These are phyloP conservation scores for Dasypolia templi DNA, from an alignment of 2,888 invertebrate genomes.

Conservation along the genomic window DNA sequence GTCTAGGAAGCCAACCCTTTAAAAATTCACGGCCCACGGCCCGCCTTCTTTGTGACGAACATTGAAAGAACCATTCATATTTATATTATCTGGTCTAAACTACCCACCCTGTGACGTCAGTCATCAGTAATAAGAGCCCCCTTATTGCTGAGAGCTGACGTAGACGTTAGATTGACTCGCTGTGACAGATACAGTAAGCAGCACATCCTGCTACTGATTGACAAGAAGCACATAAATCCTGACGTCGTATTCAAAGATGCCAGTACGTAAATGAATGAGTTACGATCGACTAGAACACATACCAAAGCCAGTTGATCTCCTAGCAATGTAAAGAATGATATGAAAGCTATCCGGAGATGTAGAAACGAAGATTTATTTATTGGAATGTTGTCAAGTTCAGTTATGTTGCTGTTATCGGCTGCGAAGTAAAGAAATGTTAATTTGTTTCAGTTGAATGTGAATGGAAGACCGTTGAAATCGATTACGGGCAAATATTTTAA, in stretches of 20 bases:
- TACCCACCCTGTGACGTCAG: not conserved
- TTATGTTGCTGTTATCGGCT: not conserved
- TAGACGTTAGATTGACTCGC: not conserved
- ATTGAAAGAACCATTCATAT: not conserved
- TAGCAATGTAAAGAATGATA: conserved; percentile 47
- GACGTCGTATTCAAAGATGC: conserved; percentile 36
- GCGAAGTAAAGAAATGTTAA: conserved; percentile 2
- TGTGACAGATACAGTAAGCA: not conserved
- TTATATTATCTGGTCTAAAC: conserved; percentile 2
- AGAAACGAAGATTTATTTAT: conserved; percentile 42
- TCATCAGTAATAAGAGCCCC: not conserved
- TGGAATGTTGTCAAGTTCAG: conserved; percentile 15
- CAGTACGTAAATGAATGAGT: conserved; percentile 40
- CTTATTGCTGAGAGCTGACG: not conserved
- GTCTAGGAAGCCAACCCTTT: conserved; percentile 4
- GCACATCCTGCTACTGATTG: not conserved
- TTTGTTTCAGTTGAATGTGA: conserved; percentile 25
- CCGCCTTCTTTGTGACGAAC: conserved; percentile 6
- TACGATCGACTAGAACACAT: conserved; percentile 42
- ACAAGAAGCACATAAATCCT: conserved; percentile 23
- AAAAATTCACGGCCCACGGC: conserved; percentile 1
- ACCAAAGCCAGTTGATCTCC: conserved; percentile 24
- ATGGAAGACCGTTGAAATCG: conserved; percentile 6
- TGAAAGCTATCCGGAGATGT: conserved; percentile 24
- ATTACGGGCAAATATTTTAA: conserved; percentile 4